Percentiles rank a stretch among this genome's conserved stretches.
Conservation (phyloP, 92 coral and sea anemone species). For the Heteractis magnifica region DNA sequence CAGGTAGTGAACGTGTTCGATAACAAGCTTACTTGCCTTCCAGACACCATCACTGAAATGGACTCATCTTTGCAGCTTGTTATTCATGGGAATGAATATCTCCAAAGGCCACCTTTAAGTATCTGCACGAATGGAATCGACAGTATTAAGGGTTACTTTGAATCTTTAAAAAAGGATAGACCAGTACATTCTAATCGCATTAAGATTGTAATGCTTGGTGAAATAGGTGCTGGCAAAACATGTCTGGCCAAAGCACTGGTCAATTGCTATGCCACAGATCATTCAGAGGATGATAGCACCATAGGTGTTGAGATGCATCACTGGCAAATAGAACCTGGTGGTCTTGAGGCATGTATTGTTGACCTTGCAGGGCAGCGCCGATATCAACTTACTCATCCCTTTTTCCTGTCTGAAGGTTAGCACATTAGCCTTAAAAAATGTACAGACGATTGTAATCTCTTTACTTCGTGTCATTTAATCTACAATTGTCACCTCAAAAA, state of each 20-base stretch:
- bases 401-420: constrained; percentile 90
- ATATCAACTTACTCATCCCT: constrained; percentile 90
- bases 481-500: too few species aligned
- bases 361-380: constrained; percentile 96
- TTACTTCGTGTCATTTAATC: too few species aligned
- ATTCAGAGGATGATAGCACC: constrained; percentile 59
- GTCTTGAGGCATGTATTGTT: constrained; percentile 73
- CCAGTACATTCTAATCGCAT: constrained; percentile 75
- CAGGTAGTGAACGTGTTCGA: constrained; percentile 63
- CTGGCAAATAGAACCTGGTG: constrained; percentile 74
- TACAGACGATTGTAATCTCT: too few species aligned
- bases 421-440: too few species aligned
- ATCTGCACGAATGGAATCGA: constrained; percentile 75
- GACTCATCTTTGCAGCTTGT: constrained; percentile 44
- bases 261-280: constrained; percentile 52
- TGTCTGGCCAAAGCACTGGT: constrained; percentile 75
- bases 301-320: constrained; percentile 81
- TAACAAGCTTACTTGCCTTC: constrained; percentile 80
- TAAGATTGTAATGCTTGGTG: constrained; percentile 84
- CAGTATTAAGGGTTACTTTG: constrained; percentile 71
- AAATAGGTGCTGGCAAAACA: constrained; percentile 90
- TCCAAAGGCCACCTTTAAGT: constrained; percentile 81
- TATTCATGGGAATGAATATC: constrained; percentile 66
- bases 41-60: constrained; percentile 65
- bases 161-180: constrained; percentile 43